Conservation (phyloP, 92 coral and sea anemone species). For the Nematostella vectensis region DNA sequence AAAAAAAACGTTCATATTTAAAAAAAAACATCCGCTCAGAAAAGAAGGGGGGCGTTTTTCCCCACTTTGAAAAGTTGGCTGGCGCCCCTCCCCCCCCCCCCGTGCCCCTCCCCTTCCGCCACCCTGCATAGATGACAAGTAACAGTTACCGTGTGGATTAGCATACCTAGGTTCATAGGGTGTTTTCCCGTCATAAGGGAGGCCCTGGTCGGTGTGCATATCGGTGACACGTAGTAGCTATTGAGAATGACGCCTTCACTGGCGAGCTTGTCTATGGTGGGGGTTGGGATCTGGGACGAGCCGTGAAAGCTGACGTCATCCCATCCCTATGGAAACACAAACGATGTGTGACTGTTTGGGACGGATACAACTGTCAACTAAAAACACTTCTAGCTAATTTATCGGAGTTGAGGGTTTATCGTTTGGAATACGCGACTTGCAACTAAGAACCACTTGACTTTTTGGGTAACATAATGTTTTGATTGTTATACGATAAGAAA, state of each 20-base stretch:
- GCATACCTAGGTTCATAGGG: conserved; percentile 83
- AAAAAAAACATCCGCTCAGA: too few species aligned
- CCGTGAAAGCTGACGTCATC: conserved; percentile 99
- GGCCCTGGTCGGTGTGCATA: conserved; percentile 90
- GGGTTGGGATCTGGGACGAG: conserved; percentile 94
- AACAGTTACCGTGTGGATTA: too few species aligned
- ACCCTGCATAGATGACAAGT: too few species aligned
- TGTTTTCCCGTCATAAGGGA: conserved; percentile 95
- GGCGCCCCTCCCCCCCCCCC: too few species aligned
- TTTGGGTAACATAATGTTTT: neutral
- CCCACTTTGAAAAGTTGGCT: too few species aligned
- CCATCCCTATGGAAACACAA: conserved; percentile 71
- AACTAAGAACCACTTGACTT: neutral
- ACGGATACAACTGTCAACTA: too few species aligned
- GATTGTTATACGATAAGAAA: too few species aligned
- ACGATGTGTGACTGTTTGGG: too few species aligned
- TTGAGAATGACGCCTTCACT: conserved; percentile 84
- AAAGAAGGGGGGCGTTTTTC: too few species aligned
- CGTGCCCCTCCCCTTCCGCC: too few species aligned
- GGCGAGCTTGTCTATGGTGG: conserved; percentile 87
- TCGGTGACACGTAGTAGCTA: conserved; percentile 87
- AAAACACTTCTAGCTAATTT: too few species aligned
- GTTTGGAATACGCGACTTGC: neutral
- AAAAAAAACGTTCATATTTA: too few species aligned
- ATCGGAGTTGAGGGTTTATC: neutral